Conservation (phyloP, 1,140 invertebrate genomes). For the Prorops nasuta region DNA sequence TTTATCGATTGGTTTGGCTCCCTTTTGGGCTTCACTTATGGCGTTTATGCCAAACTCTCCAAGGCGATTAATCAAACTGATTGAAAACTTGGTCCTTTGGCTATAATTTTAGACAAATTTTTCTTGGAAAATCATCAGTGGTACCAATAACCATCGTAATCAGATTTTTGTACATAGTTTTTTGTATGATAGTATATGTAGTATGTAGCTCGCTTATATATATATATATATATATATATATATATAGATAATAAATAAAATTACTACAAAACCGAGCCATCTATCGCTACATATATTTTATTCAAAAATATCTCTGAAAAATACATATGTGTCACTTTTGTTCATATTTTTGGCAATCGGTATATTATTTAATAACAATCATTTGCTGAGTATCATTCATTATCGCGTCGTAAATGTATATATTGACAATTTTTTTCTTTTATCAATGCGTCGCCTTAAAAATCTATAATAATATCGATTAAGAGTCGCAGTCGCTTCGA, state of each 20-base stretch:
- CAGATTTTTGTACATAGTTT: no score
- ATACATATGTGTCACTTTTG: constrained; percentile 38
- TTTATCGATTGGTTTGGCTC: constrained; percentile 37
- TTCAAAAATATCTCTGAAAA: constrained; percentile 55
- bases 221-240: neutral
- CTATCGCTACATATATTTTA: constrained; percentile 48
- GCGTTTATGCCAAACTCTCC: constrained; percentile 29
- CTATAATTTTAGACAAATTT: no score
- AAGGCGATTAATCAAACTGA: constrained; percentile 11
- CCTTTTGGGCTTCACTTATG: constrained; percentile 30
- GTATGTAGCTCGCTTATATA: neutral
- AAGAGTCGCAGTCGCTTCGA: no score
- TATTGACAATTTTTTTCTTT: no score
- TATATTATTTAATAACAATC: constrained; percentile 41
- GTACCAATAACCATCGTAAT: no score
- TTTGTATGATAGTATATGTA: no score
- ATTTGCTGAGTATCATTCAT: constrained; percentile 33
- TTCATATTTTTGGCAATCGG: constrained; percentile 40
- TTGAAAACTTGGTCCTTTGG: no score
- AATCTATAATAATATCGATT: no score
- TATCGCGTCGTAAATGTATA: no score
- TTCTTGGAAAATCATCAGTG: no score
- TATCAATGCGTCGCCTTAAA: no score
- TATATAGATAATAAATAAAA: constrained; percentile 6
- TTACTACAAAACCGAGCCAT: no score